phyloP scores from a whole-genome alignment of 1,140 invertebrate species.

The Heliconius hewitsoni region DNA sequence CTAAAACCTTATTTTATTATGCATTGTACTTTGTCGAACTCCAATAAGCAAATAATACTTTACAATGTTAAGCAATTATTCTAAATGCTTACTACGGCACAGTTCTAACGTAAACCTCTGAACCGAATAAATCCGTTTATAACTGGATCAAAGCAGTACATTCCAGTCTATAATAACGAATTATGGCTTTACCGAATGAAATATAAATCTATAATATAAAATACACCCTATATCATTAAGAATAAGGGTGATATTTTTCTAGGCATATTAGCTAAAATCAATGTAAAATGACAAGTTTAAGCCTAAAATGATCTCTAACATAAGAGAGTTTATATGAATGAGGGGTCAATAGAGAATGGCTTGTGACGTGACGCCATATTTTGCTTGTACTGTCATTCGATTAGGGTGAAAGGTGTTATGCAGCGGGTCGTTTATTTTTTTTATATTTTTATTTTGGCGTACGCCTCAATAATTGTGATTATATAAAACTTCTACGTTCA shows the following conservation, averaged over 20 bases:
- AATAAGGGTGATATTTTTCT: slow-evolving; percentile 27
- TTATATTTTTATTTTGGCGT: not conserved
- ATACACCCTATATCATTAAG: slow-evolving; percentile 5
- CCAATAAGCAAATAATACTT: not conserved
- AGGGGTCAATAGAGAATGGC: not conserved
- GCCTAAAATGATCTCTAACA: not conserved
- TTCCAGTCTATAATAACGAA: slow-evolving; percentile 60
- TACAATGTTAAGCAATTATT: not conserved
- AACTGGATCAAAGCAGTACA: slow-evolving; percentile 60
- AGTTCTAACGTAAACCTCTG: slow-evolving; percentile 13
- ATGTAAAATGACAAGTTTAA: not conserved
- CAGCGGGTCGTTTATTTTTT: slow-evolving; percentile 16
- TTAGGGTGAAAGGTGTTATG: slow-evolving; percentile 48
- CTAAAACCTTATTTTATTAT: not conserved
- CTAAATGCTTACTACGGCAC: not conserved
- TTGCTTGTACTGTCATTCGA: slow-evolving; percentile 55
- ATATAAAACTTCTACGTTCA: no score
- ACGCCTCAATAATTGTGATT: not conserved
- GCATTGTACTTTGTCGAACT: not conserved
- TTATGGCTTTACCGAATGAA: slow-evolving; percentile 43
- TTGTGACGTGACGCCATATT: not conserved
- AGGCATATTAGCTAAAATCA: not conserved
- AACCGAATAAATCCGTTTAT: slow-evolving; percentile 49
- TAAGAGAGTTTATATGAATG: not conserved
- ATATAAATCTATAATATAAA: not conserved